phyloP scores from a whole-genome alignment of 2,888 invertebrate species.

The Keiferia lycopersicella region DNA sequence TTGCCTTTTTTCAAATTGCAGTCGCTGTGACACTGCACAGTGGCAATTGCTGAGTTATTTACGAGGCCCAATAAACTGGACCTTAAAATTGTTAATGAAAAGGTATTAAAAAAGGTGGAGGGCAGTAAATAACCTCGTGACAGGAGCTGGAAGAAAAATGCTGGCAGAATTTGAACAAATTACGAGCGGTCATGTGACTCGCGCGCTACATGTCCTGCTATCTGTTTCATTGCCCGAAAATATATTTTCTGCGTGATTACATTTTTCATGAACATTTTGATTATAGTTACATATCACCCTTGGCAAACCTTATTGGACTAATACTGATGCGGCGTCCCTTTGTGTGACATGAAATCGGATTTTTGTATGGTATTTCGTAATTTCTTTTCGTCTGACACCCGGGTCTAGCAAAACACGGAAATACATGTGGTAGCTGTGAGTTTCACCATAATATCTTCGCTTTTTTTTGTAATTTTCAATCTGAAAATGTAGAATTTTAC shows the following conservation, averaged over 20 bases:
- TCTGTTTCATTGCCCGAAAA: neutral
- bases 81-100: constrained; percentile 82
- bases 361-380: too few relatives aligned
- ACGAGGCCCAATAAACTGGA: constrained; percentile 79
- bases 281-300: too few relatives aligned
- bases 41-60: constrained; percentile 73
- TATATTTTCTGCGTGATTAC: neutral
- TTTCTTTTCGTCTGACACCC: too few relatives aligned
- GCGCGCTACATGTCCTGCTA: constrained; percentile 13
- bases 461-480: too few relatives aligned
- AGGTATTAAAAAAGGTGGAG: constrained; percentile 76
- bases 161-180: constrained; percentile 71
- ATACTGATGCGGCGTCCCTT: too few relatives aligned
- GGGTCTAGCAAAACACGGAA: too few relatives aligned
- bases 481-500: too few relatives aligned
- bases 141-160: constrained; percentile 73
- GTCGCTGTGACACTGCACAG: constrained; percentile 57
- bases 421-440: too few relatives aligned
- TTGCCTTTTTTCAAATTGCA: constrained; percentile 59
- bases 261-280: too few relatives aligned
- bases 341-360: too few relatives aligned
- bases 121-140: constrained; percentile 78
- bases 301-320: too few relatives aligned
- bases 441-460: too few relatives aligned
- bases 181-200: constrained; percentile 38